Evolutionary conservation across 2,113 vertebrate genomes (phyloP).

Genomic region (Leucopsar rothschildi): DNA sequence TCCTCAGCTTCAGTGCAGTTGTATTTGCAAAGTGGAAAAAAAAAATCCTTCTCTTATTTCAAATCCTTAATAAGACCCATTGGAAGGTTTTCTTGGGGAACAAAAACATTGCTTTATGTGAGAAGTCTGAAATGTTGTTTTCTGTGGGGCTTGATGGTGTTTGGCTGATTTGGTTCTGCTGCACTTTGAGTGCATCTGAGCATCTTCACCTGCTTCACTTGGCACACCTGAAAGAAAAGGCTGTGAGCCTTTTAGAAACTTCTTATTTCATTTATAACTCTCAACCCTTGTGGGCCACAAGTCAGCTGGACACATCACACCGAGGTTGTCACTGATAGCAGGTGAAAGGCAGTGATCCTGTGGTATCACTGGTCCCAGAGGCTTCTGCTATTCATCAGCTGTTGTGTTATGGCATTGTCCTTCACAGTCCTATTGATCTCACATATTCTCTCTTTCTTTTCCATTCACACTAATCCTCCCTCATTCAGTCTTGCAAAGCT

Average conservation of each 20-base stretch:
- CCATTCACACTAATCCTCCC: background rate
- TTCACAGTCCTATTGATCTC: background rate
- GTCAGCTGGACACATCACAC: background rate
- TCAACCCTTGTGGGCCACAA: background rate
- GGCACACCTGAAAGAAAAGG: background rate
- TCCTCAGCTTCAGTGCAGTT: background rate
- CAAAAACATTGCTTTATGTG: background rate
- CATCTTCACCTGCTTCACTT: background rate
- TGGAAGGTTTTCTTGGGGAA: background rate
- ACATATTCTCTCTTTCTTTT: background rate
- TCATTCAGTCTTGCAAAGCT: background rate
- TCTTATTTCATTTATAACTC: background rate
- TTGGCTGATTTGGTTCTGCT: background rate
- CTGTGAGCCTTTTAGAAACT: background rate
- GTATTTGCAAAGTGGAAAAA: background rate
- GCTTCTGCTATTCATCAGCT: background rate
- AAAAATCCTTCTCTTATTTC: background rate
- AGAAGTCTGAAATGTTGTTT: background rate
- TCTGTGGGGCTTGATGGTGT: background rate
- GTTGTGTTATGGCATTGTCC: background rate
- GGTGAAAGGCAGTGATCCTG: background rate
- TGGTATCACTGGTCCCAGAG: background rate
- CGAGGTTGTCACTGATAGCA: background rate
- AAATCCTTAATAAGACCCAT: background rate
- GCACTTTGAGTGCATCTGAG: background rate